phyloP scores from a whole-genome alignment of 2,797 vertebrate genomes.

The Trichosurus vulpecula region DNA sequence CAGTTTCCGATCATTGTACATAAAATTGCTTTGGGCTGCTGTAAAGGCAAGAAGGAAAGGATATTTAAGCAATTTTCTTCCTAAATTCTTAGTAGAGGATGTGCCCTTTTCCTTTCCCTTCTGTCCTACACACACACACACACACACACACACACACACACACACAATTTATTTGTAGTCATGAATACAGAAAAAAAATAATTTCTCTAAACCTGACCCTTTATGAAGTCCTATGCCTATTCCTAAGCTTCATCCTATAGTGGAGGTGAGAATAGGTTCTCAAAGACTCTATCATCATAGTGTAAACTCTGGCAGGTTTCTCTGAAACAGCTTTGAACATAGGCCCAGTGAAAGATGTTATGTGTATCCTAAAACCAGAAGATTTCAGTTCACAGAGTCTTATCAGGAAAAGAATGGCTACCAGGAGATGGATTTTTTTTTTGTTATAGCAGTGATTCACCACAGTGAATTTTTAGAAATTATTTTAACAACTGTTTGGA shows the following conservation, averaged over 20 bases:
- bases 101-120: background rate
- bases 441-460: background rate
- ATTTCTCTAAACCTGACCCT: background rate
- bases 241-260: background rate
- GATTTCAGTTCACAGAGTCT: background rate
- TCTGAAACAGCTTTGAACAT: background rate
- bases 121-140: background rate
- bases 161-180: background rate
- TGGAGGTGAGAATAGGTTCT: background rate
- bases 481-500: background rate
- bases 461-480: constrained; percentile 18
- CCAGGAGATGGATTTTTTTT: background rate
- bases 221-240: background rate
- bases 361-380: background rate
- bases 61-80: background rate
- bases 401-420: background rate
- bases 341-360: background rate
- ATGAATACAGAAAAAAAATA: background rate
- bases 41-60: background rate
- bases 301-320: background rate
- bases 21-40: background rate
- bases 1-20: background rate
- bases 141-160: no score
- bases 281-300: background rate
- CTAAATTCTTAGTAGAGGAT: background rate